A percentile compares a stretch with the other conserved stretches of the same genome.
Conservation (phyloP, 1,140 invertebrate genomes). For the Triops cancriformis region DNA sequence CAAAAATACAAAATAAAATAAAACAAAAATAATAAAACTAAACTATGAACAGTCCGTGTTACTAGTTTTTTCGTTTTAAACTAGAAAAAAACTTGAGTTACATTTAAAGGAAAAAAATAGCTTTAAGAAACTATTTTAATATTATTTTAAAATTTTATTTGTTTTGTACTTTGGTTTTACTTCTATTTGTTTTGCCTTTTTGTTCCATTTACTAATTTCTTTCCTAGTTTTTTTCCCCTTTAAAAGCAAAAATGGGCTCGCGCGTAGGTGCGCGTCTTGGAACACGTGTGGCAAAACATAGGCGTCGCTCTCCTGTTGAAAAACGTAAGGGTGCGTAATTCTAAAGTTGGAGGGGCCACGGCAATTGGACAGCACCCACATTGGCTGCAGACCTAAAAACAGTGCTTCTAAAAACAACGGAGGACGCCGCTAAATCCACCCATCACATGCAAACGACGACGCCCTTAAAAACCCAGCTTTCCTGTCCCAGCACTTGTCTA, state of each 20-base stretch:
- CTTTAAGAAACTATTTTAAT: too few relatives aligned
- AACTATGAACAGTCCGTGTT: not conserved
- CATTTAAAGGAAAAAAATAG: too few relatives aligned
- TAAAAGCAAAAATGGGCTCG: not conserved
- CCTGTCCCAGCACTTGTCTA: not conserved
- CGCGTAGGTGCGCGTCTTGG: not conserved
- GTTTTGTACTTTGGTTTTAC: too few relatives aligned
- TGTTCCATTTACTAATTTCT: too few relatives aligned
- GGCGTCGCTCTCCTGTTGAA: not conserved
- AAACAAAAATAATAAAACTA: not conserved
- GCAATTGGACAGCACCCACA: not conserved
- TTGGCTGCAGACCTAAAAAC: not conserved
- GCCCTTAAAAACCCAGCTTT: not conserved
- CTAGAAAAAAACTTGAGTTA: too few relatives aligned
- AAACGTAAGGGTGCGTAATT: not conserved
- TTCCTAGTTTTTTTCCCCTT: not conserved
- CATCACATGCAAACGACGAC: not conserved
- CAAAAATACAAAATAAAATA: not conserved
- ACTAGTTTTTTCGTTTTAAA: too few relatives aligned
- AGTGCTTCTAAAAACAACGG: slow-evolving; percentile 13
- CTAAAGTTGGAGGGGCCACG: slow-evolving; percentile 1
- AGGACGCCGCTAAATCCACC: not conserved
- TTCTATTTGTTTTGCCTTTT: too few relatives aligned
- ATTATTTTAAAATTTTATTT: too few relatives aligned
- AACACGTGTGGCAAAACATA: not conserved